phyloP scores from a whole-genome alignment of 2,888 invertebrate species.

The Pammene fasciana region DNA sequence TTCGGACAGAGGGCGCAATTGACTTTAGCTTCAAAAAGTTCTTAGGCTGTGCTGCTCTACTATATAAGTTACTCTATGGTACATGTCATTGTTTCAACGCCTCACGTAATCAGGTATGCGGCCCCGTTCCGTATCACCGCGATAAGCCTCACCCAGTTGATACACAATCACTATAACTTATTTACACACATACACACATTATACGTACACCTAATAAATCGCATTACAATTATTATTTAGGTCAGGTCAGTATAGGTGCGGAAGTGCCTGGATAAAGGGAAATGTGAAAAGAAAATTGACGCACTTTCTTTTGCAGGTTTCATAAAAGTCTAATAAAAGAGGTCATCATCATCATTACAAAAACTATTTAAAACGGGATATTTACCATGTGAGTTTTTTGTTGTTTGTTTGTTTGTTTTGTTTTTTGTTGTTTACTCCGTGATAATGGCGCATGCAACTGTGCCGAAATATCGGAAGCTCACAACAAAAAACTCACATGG shows the following conservation, averaged over 20 bases:
- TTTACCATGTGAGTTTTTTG: no score
- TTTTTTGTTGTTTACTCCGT: no score
- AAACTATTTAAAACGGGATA: no score
- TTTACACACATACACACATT: slow-evolving; percentile 18
- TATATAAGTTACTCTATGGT: no score
- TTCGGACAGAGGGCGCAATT: no score
- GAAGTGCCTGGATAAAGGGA: not conserved
- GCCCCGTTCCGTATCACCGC: slow-evolving; percentile 67
- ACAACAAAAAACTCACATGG: no score
- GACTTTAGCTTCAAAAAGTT: no score
- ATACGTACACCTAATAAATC: not conserved
- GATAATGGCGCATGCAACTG: no score
- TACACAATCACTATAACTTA: slow-evolving; percentile 41
- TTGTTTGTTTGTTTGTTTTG: no score
- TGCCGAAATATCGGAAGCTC: no score
- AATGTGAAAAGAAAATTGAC: not conserved
- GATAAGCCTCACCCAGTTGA: slow-evolving; percentile 61
- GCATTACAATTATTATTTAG: slow-evolving; percentile 21
- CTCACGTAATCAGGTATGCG: slow-evolving; percentile 46
- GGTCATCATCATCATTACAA: no score
- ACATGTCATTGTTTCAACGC: slow-evolving; percentile 14
- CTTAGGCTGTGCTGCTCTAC: no score
- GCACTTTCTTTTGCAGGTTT: not conserved
- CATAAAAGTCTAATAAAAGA: not conserved
- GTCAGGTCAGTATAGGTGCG: not conserved